phyloP scores from a whole-genome alignment of 2,888 invertebrate species.

The Gastracanthus pulcherrimus region DNA sequence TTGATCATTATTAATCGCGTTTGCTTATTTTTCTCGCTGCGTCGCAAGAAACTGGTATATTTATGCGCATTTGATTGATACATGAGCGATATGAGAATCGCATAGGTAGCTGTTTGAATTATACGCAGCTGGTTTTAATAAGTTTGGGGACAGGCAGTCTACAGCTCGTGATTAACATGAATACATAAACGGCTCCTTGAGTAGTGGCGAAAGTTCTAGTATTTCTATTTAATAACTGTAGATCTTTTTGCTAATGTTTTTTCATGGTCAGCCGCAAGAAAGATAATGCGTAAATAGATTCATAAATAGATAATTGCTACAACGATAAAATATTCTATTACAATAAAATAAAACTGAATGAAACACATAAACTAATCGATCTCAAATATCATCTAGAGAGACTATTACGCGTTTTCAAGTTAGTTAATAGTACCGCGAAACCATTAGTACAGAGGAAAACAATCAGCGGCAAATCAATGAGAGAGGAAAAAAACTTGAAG shows the following conservation, averaged over 20 bases:
- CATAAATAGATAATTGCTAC: too few relatives aligned
- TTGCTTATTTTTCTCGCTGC: not conserved
- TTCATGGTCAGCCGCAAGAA: not conserved
- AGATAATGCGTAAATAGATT: too few relatives aligned
- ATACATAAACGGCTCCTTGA: too few relatives aligned
- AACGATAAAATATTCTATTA: too few relatives aligned
- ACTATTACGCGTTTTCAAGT: too few relatives aligned
- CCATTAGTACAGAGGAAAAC: not conserved
- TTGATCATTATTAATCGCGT: not conserved
- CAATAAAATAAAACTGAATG: too few relatives aligned
- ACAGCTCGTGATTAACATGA: not conserved
- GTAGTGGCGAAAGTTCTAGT: not conserved
- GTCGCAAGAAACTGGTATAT: not conserved
- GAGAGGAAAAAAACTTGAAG: not conserved
- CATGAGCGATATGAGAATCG: too few relatives aligned
- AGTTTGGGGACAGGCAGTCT: not conserved
- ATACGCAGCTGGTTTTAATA: not conserved
- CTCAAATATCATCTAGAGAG: too few relatives aligned
- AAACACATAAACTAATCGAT: too few relatives aligned
- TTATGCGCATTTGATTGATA: not conserved
- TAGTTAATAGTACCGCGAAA: not conserved
- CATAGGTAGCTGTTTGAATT: not conserved
- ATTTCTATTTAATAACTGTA: too few relatives aligned
- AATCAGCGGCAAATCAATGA: not conserved
- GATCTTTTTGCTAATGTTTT: not conserved